phyloP scores from a whole-genome alignment of 2,888 invertebrate genomes.

The Epistrophella euchroma region DNA sequence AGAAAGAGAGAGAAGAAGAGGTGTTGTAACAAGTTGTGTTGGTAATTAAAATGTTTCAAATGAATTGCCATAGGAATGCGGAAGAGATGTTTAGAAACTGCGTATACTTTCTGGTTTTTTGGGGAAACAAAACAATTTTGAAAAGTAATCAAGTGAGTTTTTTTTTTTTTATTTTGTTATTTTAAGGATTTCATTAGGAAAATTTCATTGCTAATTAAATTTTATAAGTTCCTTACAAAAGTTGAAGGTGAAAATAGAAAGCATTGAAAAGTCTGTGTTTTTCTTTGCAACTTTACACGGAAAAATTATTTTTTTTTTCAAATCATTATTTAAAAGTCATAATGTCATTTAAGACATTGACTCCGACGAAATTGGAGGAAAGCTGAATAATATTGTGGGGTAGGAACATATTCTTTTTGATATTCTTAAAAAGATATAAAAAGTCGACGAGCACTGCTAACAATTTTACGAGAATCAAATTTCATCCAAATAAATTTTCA shows the following conservation, averaged over 20 bases:
- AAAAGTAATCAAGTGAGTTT: conserved; percentile 54
- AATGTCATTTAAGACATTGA: no score
- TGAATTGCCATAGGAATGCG: conserved; percentile 38
- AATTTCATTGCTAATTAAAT: conserved; percentile 47
- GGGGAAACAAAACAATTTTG: conserved; percentile 27
- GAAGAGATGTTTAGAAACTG: conserved; percentile 34
- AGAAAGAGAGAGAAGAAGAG: neutral
- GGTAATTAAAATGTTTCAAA: conserved; percentile 69
- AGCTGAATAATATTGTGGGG: no score
- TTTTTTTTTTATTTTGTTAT: conserved; percentile 10
- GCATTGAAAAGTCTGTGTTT: neutral
- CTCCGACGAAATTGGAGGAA: no score
- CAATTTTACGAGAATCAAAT: no score
- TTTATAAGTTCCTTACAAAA: conserved; percentile 18
- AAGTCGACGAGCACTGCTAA: no score
- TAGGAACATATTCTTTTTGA: no score
- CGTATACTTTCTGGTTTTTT: conserved; percentile 4
- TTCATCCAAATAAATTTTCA: no score
- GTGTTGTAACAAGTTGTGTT: conserved; percentile 26
- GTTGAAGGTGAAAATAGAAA: neutral
- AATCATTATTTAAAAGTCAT: no score
- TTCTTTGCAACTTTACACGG: neutral
- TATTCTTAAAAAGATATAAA: no score
- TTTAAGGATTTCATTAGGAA: conserved; percentile 38
- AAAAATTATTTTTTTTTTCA: no score